Percentiles rank a stretch among this genome's conserved stretches.
These are phyloP conservation scores for Siderastrea radians DNA, from an alignment of 92 coral and sea anemone genomes.

Conservation along the genomic window DNA sequence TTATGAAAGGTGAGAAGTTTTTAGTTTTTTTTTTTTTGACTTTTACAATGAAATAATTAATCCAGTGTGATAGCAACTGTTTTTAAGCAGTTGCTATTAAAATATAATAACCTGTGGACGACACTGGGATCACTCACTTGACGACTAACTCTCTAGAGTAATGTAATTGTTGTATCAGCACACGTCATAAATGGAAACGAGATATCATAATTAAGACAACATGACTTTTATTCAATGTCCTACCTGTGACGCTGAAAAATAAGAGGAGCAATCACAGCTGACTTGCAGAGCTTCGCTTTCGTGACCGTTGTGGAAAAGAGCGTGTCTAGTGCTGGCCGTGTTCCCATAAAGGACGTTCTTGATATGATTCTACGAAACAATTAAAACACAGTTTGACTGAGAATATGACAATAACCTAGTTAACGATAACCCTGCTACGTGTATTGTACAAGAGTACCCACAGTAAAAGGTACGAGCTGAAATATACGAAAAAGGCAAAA, in stretches of 20 bases:
- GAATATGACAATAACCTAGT: no score
- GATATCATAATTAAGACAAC: neutral
- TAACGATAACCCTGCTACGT: no score
- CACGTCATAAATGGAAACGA: neutral
- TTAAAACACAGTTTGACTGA: no score
- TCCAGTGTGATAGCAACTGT: no score
- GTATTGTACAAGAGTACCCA: no score
- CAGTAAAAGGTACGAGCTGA: no score
- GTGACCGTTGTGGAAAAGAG: neutral
- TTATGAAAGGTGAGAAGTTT: neutral
- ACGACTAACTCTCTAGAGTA: no score
- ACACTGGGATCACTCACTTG: no score
- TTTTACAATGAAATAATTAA: neutral
- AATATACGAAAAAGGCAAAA: neutral
- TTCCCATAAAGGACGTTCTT: neutral
- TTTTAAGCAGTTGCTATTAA: no score
- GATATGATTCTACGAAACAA: neutral
- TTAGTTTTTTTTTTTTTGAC: no score
- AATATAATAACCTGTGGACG: no score
- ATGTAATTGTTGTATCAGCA: no score
- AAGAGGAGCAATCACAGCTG: neutral
- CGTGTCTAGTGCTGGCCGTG: neutral
- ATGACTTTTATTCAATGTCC: neutral
- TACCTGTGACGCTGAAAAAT: neutral
- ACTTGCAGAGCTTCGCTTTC: neutral